phyloP scores from a whole-genome alignment of 2,888 invertebrate species.

The Tenthredo distinguenda region DNA sequence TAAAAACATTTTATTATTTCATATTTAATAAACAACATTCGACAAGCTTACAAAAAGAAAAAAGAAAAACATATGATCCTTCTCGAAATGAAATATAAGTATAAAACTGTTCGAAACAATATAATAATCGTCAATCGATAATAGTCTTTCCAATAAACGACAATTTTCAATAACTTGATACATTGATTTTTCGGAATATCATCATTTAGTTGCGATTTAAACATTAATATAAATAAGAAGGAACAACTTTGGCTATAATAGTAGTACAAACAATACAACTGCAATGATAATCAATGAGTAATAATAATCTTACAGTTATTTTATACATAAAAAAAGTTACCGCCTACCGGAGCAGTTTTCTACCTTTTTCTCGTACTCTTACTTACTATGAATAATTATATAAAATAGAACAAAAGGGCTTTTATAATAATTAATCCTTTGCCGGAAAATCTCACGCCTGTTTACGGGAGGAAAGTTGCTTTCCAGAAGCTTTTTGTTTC shows the following conservation, averaged over 20 bases:
- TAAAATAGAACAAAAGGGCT: background rate
- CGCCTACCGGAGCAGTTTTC: background rate
- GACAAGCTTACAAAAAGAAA: background rate
- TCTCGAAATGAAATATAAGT: background rate
- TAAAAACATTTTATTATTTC: constrained; percentile 18
- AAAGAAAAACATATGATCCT: background rate
- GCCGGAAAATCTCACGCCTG: background rate
- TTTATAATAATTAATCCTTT: background rate
- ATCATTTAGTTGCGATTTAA: background rate
- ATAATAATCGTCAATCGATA: background rate
- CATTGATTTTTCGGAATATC: background rate
- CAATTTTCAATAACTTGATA: background rate
- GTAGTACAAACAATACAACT: background rate
- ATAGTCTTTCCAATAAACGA: background rate
- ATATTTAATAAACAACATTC: background rate
- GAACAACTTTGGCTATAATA: background rate
- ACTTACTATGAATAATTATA: background rate
- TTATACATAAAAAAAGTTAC: background rate
- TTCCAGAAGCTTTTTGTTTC: constrained; percentile 64
- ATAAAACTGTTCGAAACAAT: background rate
- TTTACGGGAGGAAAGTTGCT: constrained; percentile 48
- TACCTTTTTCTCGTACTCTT: background rate
- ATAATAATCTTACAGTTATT: background rate
- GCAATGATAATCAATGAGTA: background rate
- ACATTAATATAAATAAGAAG: constrained; percentile 4